These are phyloP conservation scores for Aleiodes alternator DNA, from an alignment of 2,888 invertebrate genomes.

Conservation along the genomic window DNA sequence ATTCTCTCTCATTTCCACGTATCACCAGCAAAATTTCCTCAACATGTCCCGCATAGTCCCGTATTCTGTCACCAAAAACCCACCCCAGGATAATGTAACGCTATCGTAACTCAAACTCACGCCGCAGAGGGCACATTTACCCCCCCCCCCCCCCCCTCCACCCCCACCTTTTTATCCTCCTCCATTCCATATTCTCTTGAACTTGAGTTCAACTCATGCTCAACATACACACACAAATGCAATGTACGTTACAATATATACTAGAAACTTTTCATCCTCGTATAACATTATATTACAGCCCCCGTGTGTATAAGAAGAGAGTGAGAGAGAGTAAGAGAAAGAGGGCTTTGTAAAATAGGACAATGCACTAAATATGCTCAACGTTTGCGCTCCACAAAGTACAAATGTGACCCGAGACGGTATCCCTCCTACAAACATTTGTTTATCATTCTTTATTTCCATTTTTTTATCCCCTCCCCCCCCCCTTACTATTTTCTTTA, in stretches of 20 bases:
- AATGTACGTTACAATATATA: not conserved
- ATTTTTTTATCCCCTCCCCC: conserved; percentile 24
- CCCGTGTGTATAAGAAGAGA: conserved; percentile 16
- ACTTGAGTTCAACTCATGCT: conserved; percentile 26
- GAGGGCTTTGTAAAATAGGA: conserved; percentile 64
- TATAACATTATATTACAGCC: conserved; percentile 62
- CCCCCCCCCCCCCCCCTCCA: conserved; percentile 1
- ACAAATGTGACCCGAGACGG: conserved; percentile 56
- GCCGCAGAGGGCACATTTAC: conserved; percentile 14
- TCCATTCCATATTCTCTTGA: conserved; percentile 40
- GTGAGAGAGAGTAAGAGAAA: not conserved
- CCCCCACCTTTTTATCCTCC: conserved; percentile 36
- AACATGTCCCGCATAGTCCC: conserved; percentile 27
- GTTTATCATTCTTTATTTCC: conserved; percentile 50
- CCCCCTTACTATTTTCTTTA: not conserved
- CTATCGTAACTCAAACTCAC: conserved; percentile 59
- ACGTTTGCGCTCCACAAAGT: conserved; percentile 52
- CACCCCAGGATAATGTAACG: conserved; percentile 64
- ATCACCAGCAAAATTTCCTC: conserved; percentile 12
- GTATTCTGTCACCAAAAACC: conserved; percentile 58
- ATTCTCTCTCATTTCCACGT: conserved; percentile 42
- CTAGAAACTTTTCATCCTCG: conserved; percentile 44
- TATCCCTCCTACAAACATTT: conserved; percentile 53
- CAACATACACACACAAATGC: conserved; percentile 6
- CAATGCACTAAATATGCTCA: conserved; percentile 66